phyloP scores from a whole-genome alignment of 64 coral and sea anemone species.

The Pocillopora damicornis region DNA sequence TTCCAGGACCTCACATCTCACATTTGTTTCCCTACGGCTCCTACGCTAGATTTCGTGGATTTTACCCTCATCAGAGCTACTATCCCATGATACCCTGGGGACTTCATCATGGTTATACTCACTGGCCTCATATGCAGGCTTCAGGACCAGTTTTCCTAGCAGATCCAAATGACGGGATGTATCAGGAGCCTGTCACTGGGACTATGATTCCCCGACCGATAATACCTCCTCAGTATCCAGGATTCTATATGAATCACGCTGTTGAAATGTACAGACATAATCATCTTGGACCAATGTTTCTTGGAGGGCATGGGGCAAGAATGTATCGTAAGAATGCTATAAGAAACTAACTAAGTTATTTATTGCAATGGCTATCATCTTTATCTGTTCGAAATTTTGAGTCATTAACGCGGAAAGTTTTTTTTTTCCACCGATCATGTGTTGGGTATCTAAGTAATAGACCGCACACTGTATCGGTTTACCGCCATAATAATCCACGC shows the following conservation, averaged over 20 bases:
- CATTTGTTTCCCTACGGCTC: not conserved
- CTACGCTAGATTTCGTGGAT: not conserved
- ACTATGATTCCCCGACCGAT: conserved; percentile 62
- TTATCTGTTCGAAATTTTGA: too few relatives aligned
- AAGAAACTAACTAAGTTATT: too few relatives aligned
- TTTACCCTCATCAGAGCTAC: conserved; percentile 16
- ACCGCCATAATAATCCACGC: too few relatives aligned
- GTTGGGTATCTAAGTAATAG: too few relatives aligned
- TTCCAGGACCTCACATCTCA: not conserved
- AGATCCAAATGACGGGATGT: conserved; percentile 73
- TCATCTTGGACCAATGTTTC: conserved; percentile 43
- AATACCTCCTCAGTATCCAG: conserved; percentile 67
- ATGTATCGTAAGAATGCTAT: conserved; percentile 54
- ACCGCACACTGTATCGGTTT: too few relatives aligned
- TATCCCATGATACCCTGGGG: conserved; percentile 45
- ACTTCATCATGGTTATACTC: conserved; percentile 36
- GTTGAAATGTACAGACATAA: conserved; percentile 27
- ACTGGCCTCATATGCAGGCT: conserved; percentile 65
- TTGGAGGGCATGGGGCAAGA: conserved; percentile 45
- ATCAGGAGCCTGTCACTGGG: conserved; percentile 67
- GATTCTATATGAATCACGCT: conserved; percentile 44
- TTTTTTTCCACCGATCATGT: too few relatives aligned
- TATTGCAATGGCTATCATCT: too few relatives aligned
- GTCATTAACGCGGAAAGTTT: too few relatives aligned
- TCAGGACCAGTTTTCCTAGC: conserved; percentile 57